Conservation (phyloP, 2,888 invertebrate genomes). For the Hyles lineata region DNA sequence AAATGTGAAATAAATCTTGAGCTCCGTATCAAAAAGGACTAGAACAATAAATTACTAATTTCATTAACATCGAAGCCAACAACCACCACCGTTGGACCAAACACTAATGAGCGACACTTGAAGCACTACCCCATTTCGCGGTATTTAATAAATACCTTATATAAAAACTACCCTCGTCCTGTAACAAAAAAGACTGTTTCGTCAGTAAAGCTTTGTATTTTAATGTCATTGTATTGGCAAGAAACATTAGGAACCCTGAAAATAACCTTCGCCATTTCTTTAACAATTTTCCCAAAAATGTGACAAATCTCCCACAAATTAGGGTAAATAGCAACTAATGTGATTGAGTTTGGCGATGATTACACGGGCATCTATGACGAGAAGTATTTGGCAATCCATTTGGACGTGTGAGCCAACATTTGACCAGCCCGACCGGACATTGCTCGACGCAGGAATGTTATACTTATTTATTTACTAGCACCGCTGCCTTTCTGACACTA, state of each 20-base stretch:
- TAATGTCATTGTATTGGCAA: constrained; percentile 22
- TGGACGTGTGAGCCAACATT: constrained; percentile 25
- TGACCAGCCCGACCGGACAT: constrained; percentile 31
- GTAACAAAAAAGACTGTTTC: not conserved
- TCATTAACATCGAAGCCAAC: constrained; percentile 38
- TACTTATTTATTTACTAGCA: constrained; percentile 67
- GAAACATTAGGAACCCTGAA: constrained; percentile 19
- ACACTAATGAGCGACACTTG: constrained; percentile 6
- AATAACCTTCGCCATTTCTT: not conserved
- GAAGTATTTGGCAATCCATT: constrained; percentile 16
- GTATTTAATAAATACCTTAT: constrained; percentile 16
- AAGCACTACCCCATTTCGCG: not conserved
- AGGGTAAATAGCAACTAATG: not conserved
- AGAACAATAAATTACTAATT: constrained; percentile 70
- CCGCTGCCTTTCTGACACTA: constrained; percentile 57
- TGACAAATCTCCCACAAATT: not conserved
- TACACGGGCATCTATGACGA: not conserved
- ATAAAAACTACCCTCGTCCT: not conserved
- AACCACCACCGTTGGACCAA: constrained; percentile 21
- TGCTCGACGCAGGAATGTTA: constrained; percentile 62
- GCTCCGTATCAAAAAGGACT: constrained; percentile 74
- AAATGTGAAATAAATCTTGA: constrained; percentile 53
- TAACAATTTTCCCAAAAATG: not conserved
- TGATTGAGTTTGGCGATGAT: not conserved
- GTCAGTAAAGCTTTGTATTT: constrained; percentile 2